A percentile compares a stretch with the other conserved stretches of the same genome.
Conservation (phyloP, 1,140 invertebrate species). For the Tetramorium parvispinum region DNA sequence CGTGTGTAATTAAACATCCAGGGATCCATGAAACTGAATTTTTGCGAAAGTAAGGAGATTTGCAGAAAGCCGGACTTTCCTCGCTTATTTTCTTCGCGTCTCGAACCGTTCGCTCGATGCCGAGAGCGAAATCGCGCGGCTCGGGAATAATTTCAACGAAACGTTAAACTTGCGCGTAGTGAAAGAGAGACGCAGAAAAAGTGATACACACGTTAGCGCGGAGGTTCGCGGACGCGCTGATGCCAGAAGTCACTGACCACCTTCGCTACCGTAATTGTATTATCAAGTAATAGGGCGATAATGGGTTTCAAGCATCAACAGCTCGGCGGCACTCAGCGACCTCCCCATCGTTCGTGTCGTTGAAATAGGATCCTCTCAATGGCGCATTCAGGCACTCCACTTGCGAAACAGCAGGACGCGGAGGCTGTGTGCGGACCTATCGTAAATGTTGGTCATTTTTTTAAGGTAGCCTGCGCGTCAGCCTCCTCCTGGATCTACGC, state of each 20-base stretch:
- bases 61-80: background rate
- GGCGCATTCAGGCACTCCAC: slow-evolving; percentile 57
- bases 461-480: background rate
- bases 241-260: slow-evolving; percentile 57
- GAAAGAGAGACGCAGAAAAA: background rate
- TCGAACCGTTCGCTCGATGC: background rate
- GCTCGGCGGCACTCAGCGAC: slow-evolving; percentile 40
- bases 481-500: background rate
- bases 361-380: slow-evolving; percentile 60
- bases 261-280: slow-evolving; percentile 51
- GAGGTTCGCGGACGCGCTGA: background rate
- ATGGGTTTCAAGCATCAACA: slow-evolving; percentile 58
- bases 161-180: background rate
- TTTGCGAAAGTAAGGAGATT: slow-evolving; percentile 17
- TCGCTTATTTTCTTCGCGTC: background rate
- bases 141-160: background rate
- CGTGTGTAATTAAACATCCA: background rate
- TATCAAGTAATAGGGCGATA: slow-evolving; percentile 44
- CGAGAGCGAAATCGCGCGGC: background rate
- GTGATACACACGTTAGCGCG: background rate
- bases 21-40: background rate
- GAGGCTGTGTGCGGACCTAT: background rate
- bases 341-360: slow-evolving; percentile 26
- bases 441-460: slow-evolving; percentile 12
- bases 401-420: slow-evolving; percentile 52